phyloP scores from a whole-genome alignment of 2,888 invertebrate species.

The Opisthograptis luteolata region DNA sequence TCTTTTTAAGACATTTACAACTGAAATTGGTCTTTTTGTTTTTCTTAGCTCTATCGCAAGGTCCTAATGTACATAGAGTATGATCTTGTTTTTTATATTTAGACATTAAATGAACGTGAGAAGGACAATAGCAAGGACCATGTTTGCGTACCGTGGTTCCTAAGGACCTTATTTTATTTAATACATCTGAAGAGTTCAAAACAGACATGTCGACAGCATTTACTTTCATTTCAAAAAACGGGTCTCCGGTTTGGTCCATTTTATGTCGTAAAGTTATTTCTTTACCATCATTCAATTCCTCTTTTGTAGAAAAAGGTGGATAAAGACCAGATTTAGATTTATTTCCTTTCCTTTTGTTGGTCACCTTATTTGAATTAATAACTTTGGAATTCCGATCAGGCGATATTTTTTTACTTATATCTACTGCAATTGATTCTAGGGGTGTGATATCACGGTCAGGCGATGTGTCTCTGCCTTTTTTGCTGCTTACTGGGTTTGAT shows the following conservation, averaged over 20 bases:
- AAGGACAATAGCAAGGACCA: slow-evolving; percentile 39
- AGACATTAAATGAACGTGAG: slow-evolving; percentile 6
- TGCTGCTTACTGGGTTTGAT: too few species aligned
- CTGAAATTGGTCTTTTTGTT: slow-evolving; percentile 5
- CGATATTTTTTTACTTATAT: too few species aligned
- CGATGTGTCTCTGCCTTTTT: too few species aligned
- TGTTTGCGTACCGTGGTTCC: slow-evolving; percentile 39
- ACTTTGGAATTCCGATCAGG: too few species aligned
- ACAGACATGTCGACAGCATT: slow-evolving; percentile 42
- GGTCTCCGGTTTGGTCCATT: slow-evolving; percentile 35
- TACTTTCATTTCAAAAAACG: slow-evolving; percentile 45
- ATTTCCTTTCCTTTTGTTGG: too few species aligned
- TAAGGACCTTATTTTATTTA: slow-evolving; percentile 38
- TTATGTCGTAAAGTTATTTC: not conserved
- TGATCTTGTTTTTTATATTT: slow-evolving; percentile 3
- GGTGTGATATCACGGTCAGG: too few species aligned
- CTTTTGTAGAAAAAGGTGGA: too few species aligned
- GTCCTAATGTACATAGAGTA: not conserved
- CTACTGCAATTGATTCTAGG: too few species aligned
- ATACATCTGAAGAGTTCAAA: slow-evolving; percentile 43
- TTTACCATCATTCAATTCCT: too few species aligned
- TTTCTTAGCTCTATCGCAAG: slow-evolving; percentile 23
- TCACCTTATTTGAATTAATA: too few species aligned
- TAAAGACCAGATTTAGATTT: too few species aligned
- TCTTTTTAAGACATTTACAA: slow-evolving; percentile 13